Percentiles rank a stretch among this genome's conserved stretches.
Conservation (phyloP, 2,888 invertebrate species). For the Sinhomidia bicolor region DNA sequence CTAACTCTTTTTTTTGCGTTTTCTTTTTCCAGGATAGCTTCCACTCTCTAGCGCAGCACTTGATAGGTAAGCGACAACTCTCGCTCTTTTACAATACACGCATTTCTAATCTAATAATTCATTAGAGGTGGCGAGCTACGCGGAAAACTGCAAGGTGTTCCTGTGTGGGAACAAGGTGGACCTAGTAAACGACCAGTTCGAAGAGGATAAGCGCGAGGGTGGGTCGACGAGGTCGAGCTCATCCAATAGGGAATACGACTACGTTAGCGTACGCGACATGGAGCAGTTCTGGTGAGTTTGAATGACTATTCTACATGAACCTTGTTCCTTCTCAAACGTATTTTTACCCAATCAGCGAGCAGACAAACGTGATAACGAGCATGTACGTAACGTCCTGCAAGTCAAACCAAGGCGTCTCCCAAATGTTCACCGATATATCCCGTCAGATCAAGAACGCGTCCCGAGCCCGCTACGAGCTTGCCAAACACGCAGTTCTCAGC, state of each 20-base stretch:
- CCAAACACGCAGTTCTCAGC: conserved; percentile 83
- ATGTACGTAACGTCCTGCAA: conserved; percentile 95
- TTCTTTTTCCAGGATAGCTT: conserved; percentile 86
- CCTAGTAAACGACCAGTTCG: conserved; percentile 84
- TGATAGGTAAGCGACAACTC: too few relatives aligned
- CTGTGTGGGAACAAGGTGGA: conserved; percentile 96
- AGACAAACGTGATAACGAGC: conserved; percentile 93
- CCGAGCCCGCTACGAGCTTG: conserved; percentile 89
- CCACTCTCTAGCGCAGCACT: conserved; percentile 94
- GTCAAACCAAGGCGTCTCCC: conserved; percentile 90
- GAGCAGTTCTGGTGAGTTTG: conserved; percentile 44
- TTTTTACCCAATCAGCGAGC: conserved; percentile 85
- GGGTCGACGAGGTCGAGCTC: background rate
- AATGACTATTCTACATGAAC: too few relatives aligned
- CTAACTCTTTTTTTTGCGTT: too few relatives aligned
- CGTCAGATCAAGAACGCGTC: conserved; percentile 90
- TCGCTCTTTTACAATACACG: too few relatives aligned
- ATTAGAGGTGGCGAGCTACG: conserved; percentile 96
- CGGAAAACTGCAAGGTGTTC: conserved; percentile 97
- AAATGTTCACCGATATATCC: conserved; percentile 96
- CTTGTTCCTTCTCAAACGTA: too few relatives aligned
- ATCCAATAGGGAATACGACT: conserved; percentile 37
- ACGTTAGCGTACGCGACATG: conserved; percentile 55
- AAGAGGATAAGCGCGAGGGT: background rate
- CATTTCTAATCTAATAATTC: too few relatives aligned